A percentile compares a stretch with the other conserved stretches of the same genome.
These are phyloP conservation scores for Andricus curvator DNA, from an alignment of 2,888 invertebrate species.

Conservation along the genomic window DNA sequence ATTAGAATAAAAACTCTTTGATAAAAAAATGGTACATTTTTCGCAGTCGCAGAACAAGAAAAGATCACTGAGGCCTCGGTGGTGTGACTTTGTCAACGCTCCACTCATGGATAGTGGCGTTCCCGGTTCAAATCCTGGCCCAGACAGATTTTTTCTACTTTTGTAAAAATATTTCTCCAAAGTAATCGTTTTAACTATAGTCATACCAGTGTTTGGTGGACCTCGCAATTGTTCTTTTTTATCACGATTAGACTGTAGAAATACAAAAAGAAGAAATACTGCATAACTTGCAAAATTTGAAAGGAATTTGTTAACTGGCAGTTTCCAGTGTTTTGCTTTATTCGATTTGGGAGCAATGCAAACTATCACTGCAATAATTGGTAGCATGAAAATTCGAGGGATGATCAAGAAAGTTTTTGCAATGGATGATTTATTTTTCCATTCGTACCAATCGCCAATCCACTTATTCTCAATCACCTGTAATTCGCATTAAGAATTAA, in stretches of 20 bases:
- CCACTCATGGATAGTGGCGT: no score
- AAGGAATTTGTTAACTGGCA: slow-evolving; percentile 87
- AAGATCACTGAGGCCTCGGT: no score
- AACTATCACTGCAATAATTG: slow-evolving; percentile 78
- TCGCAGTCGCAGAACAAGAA: no score
- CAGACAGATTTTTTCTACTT: no score
- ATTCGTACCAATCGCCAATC: slow-evolving; percentile 83
- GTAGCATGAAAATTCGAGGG: slow-evolving; percentile 77
- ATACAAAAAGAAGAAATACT: slow-evolving; percentile 83
- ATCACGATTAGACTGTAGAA: slow-evolving; percentile 82
- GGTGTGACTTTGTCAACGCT: no score
- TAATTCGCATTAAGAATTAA: neutral
- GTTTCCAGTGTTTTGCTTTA: slow-evolving; percentile 80
- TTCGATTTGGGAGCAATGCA: slow-evolving; percentile 78
- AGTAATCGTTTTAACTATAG: no score
- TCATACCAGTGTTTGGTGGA: slow-evolving; percentile 81
- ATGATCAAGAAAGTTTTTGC: slow-evolving; percentile 76
- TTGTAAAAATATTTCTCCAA: no score
- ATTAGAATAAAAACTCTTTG: no score
- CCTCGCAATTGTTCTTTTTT: slow-evolving; percentile 81
- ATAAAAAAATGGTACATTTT: no score
- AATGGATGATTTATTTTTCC: slow-evolving; percentile 79
- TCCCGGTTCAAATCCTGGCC: no score
- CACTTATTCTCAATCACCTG: slow-evolving; percentile 83
- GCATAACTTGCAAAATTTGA: slow-evolving; percentile 84